Conservation (phyloP, 2,888 invertebrate genomes). For the Syrphus vitripennis region DNA sequence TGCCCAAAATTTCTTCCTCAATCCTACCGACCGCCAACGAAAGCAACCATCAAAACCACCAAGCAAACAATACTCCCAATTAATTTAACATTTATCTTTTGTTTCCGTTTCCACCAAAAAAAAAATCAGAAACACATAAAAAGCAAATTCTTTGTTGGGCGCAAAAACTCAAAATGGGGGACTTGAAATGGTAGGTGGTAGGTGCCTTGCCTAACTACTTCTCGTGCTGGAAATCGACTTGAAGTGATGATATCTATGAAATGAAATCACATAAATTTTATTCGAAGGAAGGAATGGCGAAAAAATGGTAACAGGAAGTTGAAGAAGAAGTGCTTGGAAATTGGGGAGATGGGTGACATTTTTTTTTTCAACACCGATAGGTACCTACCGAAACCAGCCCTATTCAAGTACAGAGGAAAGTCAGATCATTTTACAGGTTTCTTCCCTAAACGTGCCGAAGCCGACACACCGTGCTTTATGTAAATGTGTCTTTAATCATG, state of each 20-base stretch:
- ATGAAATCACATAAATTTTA: constrained; percentile 71
- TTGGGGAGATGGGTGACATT: background rate
- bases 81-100: constrained; percentile 67
- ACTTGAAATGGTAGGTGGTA: background rate
- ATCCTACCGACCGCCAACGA: background rate
- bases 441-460: constrained; percentile 56
- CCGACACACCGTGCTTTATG: constrained; percentile 58
- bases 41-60: background rate
- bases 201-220: too few species aligned
- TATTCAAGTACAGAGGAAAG: constrained; percentile 13
- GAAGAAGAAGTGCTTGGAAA: background rate
- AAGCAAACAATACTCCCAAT: constrained; percentile 39
- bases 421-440: constrained; percentile 48
- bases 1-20: background rate
- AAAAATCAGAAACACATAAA: constrained; percentile 9
- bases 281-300: constrained; percentile 4
- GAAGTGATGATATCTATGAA: constrained; percentile 68
- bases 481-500: constrained; percentile 70
- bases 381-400: too few species aligned
- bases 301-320: constrained; percentile 33
- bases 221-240: constrained; percentile 51
- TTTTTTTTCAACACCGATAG: too few species aligned
- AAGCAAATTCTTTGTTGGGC: constrained; percentile 37
- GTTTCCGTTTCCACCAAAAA: constrained; percentile 35
- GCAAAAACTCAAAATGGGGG: constrained; percentile 27